These are phyloP conservation scores for Tenthredo mesomela DNA, from an alignment of 2,888 invertebrate genomes.

Conservation along the genomic window DNA sequence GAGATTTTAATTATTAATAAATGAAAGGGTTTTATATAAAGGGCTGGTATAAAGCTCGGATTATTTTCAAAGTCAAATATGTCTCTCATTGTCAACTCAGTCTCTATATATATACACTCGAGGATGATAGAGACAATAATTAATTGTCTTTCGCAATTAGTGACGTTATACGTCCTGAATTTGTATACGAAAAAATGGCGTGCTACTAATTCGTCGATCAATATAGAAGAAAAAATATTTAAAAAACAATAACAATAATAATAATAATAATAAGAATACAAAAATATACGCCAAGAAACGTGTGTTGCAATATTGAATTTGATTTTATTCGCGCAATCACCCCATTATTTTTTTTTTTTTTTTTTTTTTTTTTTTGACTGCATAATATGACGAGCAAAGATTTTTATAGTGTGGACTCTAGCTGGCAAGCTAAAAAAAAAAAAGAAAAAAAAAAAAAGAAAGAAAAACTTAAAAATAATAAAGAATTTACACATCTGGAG, in stretches of 20 bases:
- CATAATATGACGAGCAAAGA: slow-evolving; percentile 6
- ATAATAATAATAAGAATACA: neutral
- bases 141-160: neutral
- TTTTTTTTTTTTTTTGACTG: neutral
- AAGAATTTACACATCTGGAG: neutral
- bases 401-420: neutral
- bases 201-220: neutral
- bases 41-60: neutral
- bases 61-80: slow-evolving; percentile 11
- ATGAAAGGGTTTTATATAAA: neutral
- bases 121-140: neutral
- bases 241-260: neutral
- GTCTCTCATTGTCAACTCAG: slow-evolving; percentile 14
- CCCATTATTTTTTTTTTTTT: no score
- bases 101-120: neutral
- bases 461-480: neutral
- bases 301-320: neutral
- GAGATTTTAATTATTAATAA: slow-evolving; percentile 38
- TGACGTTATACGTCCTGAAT: neutral
- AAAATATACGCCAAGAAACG: slow-evolving; percentile 2
- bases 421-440: neutral
- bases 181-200: neutral
- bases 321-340: neutral
- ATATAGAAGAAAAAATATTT: neutral
- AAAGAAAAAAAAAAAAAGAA: no score